Percentiles rank a stretch among this genome's conserved stretches.
phyloP scores from a whole-genome alignment of 1,140 invertebrate genomes.

The Sitodiplosis mosellana region DNA sequence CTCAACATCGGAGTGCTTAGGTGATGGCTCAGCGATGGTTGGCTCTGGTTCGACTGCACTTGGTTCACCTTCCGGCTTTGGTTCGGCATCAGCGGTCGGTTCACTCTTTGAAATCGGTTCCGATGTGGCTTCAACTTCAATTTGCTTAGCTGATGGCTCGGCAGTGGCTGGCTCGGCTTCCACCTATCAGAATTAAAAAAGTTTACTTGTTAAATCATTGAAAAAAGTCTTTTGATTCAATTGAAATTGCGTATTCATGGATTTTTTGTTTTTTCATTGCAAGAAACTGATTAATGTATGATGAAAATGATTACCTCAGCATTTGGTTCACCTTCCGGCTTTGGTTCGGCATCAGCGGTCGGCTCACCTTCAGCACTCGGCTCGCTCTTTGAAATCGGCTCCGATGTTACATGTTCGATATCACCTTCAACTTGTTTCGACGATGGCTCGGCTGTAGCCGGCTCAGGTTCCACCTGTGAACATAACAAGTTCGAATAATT shows the following conservation, averaged over 20 bases:
- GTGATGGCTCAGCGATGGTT: slow-evolving; percentile 8
- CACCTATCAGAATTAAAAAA: neutral
- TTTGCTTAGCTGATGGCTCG: slow-evolving; percentile 6
- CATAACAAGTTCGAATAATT: slow-evolving; percentile 12
- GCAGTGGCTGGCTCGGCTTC: neutral
- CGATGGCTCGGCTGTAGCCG: slow-evolving; percentile 12
- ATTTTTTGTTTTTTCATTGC: no score
- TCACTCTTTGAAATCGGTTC: slow-evolving; percentile 5
- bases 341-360: slow-evolving; percentile 11
- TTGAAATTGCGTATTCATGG: no score
- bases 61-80: slow-evolving; percentile 5
- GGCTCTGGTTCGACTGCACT: slow-evolving; percentile 3
- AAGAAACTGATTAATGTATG: no score
- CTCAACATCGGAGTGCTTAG: slow-evolving; percentile 6
- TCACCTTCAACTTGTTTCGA: slow-evolving; percentile 1
- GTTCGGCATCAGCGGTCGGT: slow-evolving; percentile 7
- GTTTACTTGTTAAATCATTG: no score
- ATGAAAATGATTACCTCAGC: slow-evolving; percentile 1
- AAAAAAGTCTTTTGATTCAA: no score
- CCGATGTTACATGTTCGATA: neutral
- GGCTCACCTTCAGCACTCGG: slow-evolving; percentile 11
- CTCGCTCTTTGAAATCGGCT: slow-evolving; percentile 11
- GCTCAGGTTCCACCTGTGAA: slow-evolving; percentile 13
- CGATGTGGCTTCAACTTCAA: slow-evolving; percentile 3
- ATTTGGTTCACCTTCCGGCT: slow-evolving; percentile 11